Percentiles rank a stretch among this genome's conserved stretches.
These are phyloP conservation scores for Aplysina aerophoba DNA, from an alignment of 37 sponge, comb jelly and placozoan genomes.

Conservation along the genomic window DNA sequence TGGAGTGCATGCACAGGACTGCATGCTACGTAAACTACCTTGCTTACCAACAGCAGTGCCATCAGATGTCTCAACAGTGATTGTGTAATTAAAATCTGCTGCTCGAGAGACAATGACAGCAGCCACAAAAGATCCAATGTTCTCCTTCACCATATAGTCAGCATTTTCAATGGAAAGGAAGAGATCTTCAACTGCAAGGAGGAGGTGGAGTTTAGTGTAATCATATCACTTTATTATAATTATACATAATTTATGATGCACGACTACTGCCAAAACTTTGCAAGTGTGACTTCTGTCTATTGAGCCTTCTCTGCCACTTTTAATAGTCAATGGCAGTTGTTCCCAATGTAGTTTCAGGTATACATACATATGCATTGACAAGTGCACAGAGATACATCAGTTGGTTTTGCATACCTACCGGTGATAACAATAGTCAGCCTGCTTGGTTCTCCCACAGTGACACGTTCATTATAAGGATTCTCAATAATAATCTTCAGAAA, in stretches of 20 bases:
- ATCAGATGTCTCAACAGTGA: neutral
- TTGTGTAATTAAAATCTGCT: constrained; percentile 12
- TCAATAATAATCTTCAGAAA: constrained; percentile 1
- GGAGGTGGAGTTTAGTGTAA: too few species aligned
- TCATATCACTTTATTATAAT: too few species aligned
- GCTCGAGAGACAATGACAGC: neutral
- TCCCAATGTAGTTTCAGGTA: too few species aligned
- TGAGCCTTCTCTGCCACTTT: too few species aligned
- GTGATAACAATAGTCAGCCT: neutral
- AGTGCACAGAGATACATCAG: too few species aligned
- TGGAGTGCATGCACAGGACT: too few species aligned
- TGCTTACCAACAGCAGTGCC: neutral
- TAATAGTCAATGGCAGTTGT: too few species aligned
- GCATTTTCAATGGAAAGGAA: neutral
- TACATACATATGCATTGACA: too few species aligned
- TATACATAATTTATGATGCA: too few species aligned
- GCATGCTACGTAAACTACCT: too few species aligned
- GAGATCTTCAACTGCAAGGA: neutral
- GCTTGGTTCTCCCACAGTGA: neutral
- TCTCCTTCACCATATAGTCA: constrained; percentile 22
- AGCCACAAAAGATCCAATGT: neutral
- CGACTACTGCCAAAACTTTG: too few species aligned
- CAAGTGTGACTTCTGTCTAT: too few species aligned
- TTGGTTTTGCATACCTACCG: neutral
- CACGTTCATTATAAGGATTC: neutral